These are phyloP conservation scores for Matsumyia berberina DNA, from an alignment of 2,888 invertebrate genomes.

Conservation along the genomic window DNA sequence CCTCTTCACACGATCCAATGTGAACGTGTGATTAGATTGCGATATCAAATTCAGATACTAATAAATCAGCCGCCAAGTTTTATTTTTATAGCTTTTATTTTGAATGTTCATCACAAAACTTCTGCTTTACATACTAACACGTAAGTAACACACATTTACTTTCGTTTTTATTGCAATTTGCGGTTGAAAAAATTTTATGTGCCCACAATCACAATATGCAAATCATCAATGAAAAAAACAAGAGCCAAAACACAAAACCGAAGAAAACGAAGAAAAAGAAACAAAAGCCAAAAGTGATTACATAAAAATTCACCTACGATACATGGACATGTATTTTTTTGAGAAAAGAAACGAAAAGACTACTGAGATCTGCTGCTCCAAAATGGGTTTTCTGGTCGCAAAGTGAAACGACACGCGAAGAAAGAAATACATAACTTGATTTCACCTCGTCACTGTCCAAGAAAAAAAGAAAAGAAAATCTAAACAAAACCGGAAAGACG, in stretches of 20 bases:
- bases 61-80: slow-evolving; percentile 3
- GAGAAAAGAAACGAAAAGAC: slow-evolving; percentile 14
- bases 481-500: background rate
- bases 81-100: background rate
- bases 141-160: no score
- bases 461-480: background rate
- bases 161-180: slow-evolving; percentile 16
- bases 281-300: slow-evolving; percentile 11
- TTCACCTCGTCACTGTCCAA: background rate
- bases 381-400: background rate
- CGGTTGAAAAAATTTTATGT: background rate
- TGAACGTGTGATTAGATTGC: slow-evolving; percentile 31
- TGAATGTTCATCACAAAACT: slow-evolving; percentile 9
- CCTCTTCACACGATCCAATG: no score
- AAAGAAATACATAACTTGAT: background rate
- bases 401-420: background rate
- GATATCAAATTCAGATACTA: background rate
- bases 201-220: slow-evolving; percentile 13
- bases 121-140: no score
- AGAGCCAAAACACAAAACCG: slow-evolving; percentile 14
- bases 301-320: slow-evolving; percentile 22
- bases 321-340: background rate
- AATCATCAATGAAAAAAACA: slow-evolving; percentile 17
- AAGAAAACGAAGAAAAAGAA: slow-evolving; percentile 20
- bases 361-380: background rate